These are phyloP conservation scores for Spatulosminthurus flaviceps DNA, from an alignment of 2,888 invertebrate genomes.

Conservation along the genomic window DNA sequence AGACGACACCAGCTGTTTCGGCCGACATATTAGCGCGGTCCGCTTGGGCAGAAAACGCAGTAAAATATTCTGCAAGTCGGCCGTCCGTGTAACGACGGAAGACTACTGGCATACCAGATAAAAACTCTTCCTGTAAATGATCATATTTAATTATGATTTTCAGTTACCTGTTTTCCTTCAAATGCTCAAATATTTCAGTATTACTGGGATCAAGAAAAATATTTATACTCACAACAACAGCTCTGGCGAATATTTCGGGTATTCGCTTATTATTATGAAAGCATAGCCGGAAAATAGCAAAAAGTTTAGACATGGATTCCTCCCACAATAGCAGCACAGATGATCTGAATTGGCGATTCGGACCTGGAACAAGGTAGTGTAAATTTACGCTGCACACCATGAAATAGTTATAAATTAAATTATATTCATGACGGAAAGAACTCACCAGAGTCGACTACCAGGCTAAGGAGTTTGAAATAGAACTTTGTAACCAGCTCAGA, in stretches of 20 bases:
- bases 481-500: conserved; percentile 55
- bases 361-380: conserved; percentile 3
- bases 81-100: conserved; percentile 40
- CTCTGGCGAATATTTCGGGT: conserved; percentile 54
- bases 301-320: conserved; percentile 50
- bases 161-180: background rate
- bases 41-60: background rate
- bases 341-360: conserved; percentile 21
- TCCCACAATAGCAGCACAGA: conserved; percentile 43
- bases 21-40: background rate
- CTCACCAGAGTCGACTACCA: conserved; percentile 41
- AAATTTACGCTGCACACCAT: background rate
- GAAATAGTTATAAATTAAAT: background rate
- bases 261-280: conserved; percentile 53
- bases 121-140: conserved; percentile 51
- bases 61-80: conserved; percentile 41
- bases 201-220: background rate
- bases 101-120: conserved; percentile 54
- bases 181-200: too few species aligned
- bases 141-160: background rate
- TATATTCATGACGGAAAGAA: background rate
- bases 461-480: conserved; percentile 47
- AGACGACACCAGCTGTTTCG: conserved; percentile 18
- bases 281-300: conserved; percentile 52
- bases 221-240: conserved; percentile 51